Percentiles rank a stretch among this genome's conserved stretches.
Conservation (phyloP, 2,797 vertebrate species). For the Pristis pectinata region DNA sequence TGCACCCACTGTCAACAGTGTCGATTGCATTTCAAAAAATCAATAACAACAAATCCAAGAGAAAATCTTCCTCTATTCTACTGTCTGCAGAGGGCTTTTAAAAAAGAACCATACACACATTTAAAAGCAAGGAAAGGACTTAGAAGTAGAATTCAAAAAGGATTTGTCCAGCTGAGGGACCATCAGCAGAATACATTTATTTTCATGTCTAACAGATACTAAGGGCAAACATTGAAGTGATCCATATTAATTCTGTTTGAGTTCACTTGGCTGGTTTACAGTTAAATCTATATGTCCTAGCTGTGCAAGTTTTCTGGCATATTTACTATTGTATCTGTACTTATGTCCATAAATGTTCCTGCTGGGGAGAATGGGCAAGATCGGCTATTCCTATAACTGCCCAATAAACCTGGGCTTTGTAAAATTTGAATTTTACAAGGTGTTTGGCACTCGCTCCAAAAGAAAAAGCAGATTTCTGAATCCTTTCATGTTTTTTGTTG, state of each 20-base stretch:
- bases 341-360: neutral
- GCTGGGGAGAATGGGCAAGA: neutral
- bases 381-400: neutral
- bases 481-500: neutral
- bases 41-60: neutral
- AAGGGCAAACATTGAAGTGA: neutral
- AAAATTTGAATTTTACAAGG: neutral
- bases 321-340: neutral
- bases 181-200: neutral
- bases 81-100: neutral
- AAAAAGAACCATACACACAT: neutral
- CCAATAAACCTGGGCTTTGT: neutral
- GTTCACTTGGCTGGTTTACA: neutral
- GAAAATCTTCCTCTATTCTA: neutral
- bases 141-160: neutral
- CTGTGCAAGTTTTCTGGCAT: neutral
- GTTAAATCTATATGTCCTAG: neutral
- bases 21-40: neutral
- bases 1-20: no score
- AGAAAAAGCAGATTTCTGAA: neutral
- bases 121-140: neutral
- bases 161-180: neutral
- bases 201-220: neutral
- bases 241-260: neutral
- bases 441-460: neutral